Evolutionary conservation across 2,888 invertebrate genomes (phyloP), one percentile per base, ranked within the genome.

Genomic region (Coenonympha glycerion): DNA sequence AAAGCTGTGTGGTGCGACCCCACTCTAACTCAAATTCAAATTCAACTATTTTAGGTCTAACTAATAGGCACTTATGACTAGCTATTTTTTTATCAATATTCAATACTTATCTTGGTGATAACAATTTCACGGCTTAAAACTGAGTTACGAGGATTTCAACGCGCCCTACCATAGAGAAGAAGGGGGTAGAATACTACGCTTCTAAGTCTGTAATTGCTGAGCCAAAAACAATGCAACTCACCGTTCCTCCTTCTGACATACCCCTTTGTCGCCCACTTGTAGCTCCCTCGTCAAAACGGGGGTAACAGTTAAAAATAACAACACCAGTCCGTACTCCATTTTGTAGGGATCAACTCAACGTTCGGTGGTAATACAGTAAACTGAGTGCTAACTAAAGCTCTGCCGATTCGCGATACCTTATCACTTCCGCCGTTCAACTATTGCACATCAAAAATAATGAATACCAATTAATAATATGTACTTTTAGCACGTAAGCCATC

Each of bases 401-500:
- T 26, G 40, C 37, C 52, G 19, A 48, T 41, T 31, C 55, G 44
- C 47, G 49, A 57, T 56, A 13, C 45, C 13, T 58, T 61, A 61
- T 61, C 61, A 45, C 52, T 49, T 60, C 55, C 60, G 56, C 30
- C 47, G 24, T 31, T 13, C 49, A 54, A 53, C 48, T 56, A 50
- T 59, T 56, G 50, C 53, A 41, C 22, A 18, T 16, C 21, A 22
- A 16, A 36, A 37, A 42, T 31, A 28, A 44, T 42, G 37, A 19
- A 18, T n/a, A 18, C 0, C 16, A n/a, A 36, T 36, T 6, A 11
- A 21, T 36, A 11, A 11, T 19, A 18, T 34, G 3, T 19, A 19
- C 21, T 36, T 36, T 0, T 11, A 19, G n/a, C 11, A 36, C 19
- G 6, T 19, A 6, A 36, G 19, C 19, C n/a, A 19, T n/a, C 36